Percentiles rank a stretch among this genome's conserved stretches.
These are phyloP conservation scores for Blastomussa wellsi DNA, from an alignment of 92 coral and sea anemone genomes.

Conservation along the genomic window DNA sequence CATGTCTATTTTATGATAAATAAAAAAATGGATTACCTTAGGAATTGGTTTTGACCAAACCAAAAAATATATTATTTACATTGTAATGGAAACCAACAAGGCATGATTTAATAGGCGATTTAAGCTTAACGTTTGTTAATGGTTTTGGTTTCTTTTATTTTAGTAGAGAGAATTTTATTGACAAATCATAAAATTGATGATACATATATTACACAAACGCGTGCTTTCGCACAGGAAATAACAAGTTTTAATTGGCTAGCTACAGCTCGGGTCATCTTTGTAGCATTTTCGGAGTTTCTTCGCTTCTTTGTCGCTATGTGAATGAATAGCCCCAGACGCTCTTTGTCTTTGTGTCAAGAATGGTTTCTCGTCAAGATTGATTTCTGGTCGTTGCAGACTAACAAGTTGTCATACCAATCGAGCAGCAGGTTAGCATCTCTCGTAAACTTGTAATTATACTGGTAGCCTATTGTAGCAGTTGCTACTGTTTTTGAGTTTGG, in stretches of 20 bases:
- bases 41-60: background rate
- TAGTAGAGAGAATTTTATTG: background rate
- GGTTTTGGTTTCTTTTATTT: background rate
- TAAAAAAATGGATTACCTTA: background rate
- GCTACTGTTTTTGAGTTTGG: too few relatives aligned
- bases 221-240: background rate
- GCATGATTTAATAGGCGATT: background rate
- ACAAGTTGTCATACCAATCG: background rate
- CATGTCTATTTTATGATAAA: background rate
- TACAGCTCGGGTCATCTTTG: background rate
- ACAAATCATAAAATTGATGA: constrained; percentile 17
- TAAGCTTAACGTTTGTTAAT: background rate
- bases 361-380: background rate
- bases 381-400: background rate
- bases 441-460: too few relatives aligned
- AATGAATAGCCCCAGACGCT: too few relatives aligned
- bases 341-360: background rate
- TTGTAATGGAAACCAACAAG: background rate
- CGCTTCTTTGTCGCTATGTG: too few relatives aligned
- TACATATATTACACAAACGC: background rate
- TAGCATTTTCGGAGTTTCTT: background rate
- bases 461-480: too few relatives aligned
- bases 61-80: background rate
- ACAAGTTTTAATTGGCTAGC: background rate
- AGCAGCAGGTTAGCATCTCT: background rate